phyloP scores from a whole-genome alignment of 1,140 invertebrate genomes.

The Metaphire vulgaris region DNA sequence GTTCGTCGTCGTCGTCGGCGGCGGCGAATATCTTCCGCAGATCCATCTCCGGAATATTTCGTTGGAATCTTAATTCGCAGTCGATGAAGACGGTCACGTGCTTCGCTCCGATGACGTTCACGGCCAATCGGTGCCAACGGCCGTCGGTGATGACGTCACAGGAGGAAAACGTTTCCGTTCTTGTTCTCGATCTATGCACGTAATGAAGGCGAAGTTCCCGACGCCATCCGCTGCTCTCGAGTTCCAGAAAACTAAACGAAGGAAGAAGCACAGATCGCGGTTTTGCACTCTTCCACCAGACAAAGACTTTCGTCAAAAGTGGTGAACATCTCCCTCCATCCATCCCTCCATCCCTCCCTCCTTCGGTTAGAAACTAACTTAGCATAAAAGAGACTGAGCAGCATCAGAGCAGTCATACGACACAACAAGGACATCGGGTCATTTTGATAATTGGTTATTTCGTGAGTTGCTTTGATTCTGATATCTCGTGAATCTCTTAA shows the following conservation, averaged over 20 bases:
- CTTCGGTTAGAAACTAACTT: too few species aligned
- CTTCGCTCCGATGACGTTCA: slow-evolving; percentile 67
- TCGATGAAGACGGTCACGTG: slow-evolving; percentile 76
- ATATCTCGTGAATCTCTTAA: too few species aligned
- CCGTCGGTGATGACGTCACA: slow-evolving; percentile 76
- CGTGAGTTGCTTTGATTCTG: too few species aligned
- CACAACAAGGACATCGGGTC: too few species aligned
- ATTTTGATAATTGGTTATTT: too few species aligned
- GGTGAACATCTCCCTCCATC: too few species aligned
- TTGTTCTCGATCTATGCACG: slow-evolving; percentile 53
- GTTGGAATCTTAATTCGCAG: slow-evolving; percentile 74
- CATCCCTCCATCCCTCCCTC: too few species aligned
- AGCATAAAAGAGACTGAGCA: too few species aligned
- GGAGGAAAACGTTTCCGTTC: slow-evolving; percentile 70
- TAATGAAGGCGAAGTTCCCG: slow-evolving; percentile 66
- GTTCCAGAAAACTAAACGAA: slow-evolving; percentile 69
- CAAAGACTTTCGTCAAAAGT: too few species aligned
- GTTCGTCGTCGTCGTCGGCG: slow-evolving; percentile 29
- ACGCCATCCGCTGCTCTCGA: slow-evolving; percentile 78
- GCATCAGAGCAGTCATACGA: too few species aligned
- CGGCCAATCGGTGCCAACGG: slow-evolving; percentile 75
- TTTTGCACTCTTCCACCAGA: too few species aligned
- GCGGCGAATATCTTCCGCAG: slow-evolving; percentile 65
- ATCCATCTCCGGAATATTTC: slow-evolving; percentile 64
- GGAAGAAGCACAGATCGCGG: too few species aligned